Evolutionary conservation across 1,140 invertebrate species (phyloP).

Genomic region (Sesamia nonagrioides): DNA sequence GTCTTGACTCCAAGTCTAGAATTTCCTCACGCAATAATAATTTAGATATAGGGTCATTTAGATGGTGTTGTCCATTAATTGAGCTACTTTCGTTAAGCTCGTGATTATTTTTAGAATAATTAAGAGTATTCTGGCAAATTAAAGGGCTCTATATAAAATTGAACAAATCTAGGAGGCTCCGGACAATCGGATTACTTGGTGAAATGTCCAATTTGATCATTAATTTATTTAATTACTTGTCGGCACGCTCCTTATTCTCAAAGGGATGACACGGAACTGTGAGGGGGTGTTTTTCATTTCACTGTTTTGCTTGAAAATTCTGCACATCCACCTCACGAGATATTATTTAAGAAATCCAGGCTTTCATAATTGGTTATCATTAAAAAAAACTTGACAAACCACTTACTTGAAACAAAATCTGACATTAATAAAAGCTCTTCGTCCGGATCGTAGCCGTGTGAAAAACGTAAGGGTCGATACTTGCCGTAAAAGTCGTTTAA

Average conservation of each 20-base stretch:
- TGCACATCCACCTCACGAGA: not conserved
- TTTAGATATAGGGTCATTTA: too few relatives aligned
- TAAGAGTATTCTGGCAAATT: not conserved
- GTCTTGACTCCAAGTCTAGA: too few relatives aligned
- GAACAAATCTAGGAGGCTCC: not conserved
- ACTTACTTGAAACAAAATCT: too few relatives aligned
- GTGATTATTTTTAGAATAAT: too few relatives aligned
- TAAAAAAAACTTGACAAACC: too few relatives aligned
- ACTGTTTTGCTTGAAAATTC: not conserved
- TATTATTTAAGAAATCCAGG: not conserved
- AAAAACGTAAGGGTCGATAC: too few relatives aligned
- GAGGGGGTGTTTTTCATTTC: constrained; percentile 14
- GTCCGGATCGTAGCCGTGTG: too few relatives aligned
- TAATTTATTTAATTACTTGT: constrained; percentile 37
- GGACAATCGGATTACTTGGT: constrained; percentile 24
- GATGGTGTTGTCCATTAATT: too few relatives aligned
- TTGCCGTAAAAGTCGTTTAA: too few relatives aligned
- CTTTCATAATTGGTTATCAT: not conserved
- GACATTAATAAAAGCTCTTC: too few relatives aligned
- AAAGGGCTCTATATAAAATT: not conserved
- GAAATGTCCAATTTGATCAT: constrained; percentile 37
- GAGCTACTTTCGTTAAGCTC: too few relatives aligned
- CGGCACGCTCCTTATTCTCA: not conserved
- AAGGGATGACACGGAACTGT: not conserved
- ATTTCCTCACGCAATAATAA: too few relatives aligned